These are phyloP conservation scores for Rhyacophila evoluta DNA, from an alignment of 2,888 invertebrate genomes.

Conservation along the genomic window DNA sequence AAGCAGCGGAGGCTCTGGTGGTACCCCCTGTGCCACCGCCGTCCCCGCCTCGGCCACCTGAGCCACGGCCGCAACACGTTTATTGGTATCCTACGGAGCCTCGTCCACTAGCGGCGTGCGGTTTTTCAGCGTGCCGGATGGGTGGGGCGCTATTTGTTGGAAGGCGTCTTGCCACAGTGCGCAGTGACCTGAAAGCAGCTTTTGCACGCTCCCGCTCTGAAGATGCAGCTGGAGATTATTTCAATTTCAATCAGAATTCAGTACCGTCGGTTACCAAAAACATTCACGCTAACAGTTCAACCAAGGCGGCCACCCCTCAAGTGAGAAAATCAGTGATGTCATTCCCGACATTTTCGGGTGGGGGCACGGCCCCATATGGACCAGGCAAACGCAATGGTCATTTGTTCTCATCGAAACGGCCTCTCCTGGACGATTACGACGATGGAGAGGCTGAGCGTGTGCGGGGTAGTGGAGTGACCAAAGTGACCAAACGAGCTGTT, in stretches of 20 bases:
- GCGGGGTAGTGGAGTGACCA: slow-evolving; percentile 40
- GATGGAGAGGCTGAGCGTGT: slow-evolving; percentile 58
- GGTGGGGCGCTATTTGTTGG: slow-evolving; percentile 71
- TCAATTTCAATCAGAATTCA: slow-evolving; percentile 62
- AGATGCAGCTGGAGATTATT: slow-evolving; percentile 3
- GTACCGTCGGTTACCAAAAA: slow-evolving; percentile 64
- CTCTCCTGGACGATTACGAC: slow-evolving; percentile 57
- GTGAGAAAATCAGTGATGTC: slow-evolving; percentile 68
- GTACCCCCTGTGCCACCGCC: slow-evolving; percentile 42
- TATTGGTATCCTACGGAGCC: slow-evolving; percentile 71
- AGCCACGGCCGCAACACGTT: slow-evolving; percentile 62
- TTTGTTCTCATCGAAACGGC: slow-evolving; percentile 43
- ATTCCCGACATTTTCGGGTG: slow-evolving; percentile 61
- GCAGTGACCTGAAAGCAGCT: slow-evolving; percentile 63
- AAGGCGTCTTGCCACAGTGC: slow-evolving; percentile 66
- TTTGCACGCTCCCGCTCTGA: slow-evolving; percentile 35
- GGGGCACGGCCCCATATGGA: slow-evolving; percentile 56
- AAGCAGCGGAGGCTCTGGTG: slow-evolving; percentile 30
- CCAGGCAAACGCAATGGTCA: slow-evolving; percentile 42
- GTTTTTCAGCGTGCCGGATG: slow-evolving; percentile 70
- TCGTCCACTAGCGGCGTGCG: slow-evolving; percentile 72
- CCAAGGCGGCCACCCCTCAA: slow-evolving; percentile 66
- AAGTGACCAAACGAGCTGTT: slow-evolving; percentile 53
- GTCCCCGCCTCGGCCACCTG: slow-evolving; percentile 57
- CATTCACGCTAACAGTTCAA: slow-evolving; percentile 65